These are phyloP conservation scores for Lissocephala sabroskyi DNA, from an alignment of 2,888 invertebrate species.

Conservation along the genomic window DNA sequence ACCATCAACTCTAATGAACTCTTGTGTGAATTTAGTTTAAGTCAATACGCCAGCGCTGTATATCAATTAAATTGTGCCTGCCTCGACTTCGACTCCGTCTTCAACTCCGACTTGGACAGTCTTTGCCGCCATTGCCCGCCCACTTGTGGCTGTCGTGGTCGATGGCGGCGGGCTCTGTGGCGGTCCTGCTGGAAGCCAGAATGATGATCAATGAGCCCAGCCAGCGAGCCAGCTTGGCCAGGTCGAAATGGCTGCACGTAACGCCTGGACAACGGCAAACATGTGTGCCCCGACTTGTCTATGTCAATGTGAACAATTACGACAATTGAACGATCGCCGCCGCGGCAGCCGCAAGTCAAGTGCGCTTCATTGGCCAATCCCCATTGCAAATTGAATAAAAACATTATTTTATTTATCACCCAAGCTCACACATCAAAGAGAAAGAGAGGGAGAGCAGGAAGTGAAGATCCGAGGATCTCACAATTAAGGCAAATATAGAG, in stretches of 20 bases:
- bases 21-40: constrained; percentile 66
- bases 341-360: too few relatives aligned
- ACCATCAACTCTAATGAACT: constrained; percentile 67
- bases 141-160: constrained; percentile 30
- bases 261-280: constrained; percentile 22
- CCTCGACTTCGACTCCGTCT: too few relatives aligned
- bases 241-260: constrained; percentile 52
- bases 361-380: constrained; percentile 26
- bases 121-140: constrained; percentile 30
- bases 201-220: constrained; percentile 47
- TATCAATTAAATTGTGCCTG: constrained; percentile 58
- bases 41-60: constrained; percentile 57
- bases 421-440: constrained; percentile 25
- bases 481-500: background rate
- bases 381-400: constrained; percentile 53
- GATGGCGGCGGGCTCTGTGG: background rate
- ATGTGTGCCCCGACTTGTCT: constrained; percentile 52
- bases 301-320: constrained; percentile 62
- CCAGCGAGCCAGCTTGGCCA: constrained; percentile 5
- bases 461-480: too few relatives aligned
- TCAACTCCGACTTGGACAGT: too few relatives aligned
- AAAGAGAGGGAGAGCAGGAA: background rate
- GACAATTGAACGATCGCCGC: constrained; percentile 47
- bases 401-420: constrained; percentile 46
- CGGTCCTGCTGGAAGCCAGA: constrained; percentile 3